These are phyloP conservation scores for Aplodontia rufa DNA, from an alignment of 2,113 vertebrate species.

Conservation along the genomic window DNA sequence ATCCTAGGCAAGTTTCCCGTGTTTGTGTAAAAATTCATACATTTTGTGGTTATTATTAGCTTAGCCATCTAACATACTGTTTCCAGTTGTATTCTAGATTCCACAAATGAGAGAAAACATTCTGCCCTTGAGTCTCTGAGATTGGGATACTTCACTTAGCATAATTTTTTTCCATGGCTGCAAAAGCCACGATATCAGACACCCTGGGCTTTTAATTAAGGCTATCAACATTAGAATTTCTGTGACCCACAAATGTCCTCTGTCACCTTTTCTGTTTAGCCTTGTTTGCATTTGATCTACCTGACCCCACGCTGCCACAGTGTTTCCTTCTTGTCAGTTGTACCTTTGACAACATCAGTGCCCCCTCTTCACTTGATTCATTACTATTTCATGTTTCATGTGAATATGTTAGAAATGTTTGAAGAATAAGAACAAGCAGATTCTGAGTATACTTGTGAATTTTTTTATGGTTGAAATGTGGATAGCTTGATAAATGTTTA, in stretches of 20 bases:
- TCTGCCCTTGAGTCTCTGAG: no score
- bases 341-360: neutral
- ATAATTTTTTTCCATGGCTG: no score
- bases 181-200: no score
- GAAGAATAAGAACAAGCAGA: neutral
- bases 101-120: no score
- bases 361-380: neutral
- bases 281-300: neutral
- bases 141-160: no score
- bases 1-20: no score
- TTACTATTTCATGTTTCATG: neutral
- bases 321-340: neutral
- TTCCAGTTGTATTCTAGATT: no score
- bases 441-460: neutral
- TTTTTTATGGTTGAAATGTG: conserved; percentile 44
- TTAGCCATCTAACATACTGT: no score
- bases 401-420: neutral
- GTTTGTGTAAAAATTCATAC: no score
- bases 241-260: neutral
- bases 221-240: neutral
- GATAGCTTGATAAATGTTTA: neutral
- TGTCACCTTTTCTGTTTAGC: neutral
- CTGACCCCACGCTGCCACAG: neutral
- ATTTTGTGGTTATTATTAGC: no score
- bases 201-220: neutral